These are phyloP conservation scores for Ferrisia virgata DNA, from an alignment of 2,888 invertebrate genomes.

Conservation along the genomic window DNA sequence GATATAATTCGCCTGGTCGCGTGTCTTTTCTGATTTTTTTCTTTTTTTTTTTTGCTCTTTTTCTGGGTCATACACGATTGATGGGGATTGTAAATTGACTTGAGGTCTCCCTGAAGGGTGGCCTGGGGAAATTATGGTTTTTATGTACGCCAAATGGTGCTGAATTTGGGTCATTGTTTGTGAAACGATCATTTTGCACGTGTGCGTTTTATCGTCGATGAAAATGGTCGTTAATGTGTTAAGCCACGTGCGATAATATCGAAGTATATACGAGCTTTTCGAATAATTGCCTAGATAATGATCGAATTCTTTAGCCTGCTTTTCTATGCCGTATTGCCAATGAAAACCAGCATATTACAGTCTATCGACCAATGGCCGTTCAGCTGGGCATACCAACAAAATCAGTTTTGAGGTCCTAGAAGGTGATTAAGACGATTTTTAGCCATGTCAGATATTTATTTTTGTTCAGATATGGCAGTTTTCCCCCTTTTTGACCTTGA, in stretches of 20 bases:
- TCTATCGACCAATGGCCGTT: no score
- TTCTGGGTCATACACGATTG: not conserved
- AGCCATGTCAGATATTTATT: no score
- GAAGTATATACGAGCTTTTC: no score
- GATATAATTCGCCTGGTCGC: not conserved
- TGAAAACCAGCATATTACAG: no score
- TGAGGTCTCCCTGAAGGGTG: not conserved
- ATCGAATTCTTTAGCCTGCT: no score
- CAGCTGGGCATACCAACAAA: no score
- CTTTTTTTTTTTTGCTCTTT: not conserved
- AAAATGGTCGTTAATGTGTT: not conserved
- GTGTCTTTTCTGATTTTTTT: not conserved
- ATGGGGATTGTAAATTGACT: not conserved
- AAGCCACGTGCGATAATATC: not conserved
- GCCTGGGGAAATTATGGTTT: not conserved
- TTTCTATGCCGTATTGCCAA: no score
- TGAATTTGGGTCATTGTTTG: not conserved
- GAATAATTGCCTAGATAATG: no score
- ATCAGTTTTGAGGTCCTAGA: no score
- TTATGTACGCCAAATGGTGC: not conserved
- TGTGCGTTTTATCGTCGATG: not conserved
- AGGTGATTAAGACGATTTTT: no score
- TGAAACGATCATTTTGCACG: not conserved
- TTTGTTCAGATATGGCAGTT: no score
- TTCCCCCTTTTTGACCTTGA: no score